Evolutionary conservation across 2,113 vertebrate genomes (phyloP).

Genomic region (Spilogale gracilis): DNA sequence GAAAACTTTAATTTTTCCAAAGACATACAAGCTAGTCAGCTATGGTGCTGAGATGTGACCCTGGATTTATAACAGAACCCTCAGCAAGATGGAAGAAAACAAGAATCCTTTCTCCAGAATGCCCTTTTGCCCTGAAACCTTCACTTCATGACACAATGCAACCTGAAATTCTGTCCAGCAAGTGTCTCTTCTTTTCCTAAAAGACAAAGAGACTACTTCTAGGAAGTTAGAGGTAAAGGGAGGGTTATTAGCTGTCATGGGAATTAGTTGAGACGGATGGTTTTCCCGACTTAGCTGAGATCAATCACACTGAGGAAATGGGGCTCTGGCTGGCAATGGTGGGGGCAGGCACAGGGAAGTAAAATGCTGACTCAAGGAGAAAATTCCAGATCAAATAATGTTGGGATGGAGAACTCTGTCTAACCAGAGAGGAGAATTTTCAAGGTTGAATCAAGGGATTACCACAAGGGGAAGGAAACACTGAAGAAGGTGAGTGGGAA

Average conservation of each 20-base stretch:
- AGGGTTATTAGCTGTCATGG: not conserved
- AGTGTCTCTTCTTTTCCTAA: not conserved
- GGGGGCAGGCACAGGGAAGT: not conserved
- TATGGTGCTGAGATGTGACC: not conserved
- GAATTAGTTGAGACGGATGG: not conserved
- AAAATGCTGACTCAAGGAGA: not conserved
- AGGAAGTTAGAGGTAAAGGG: not conserved
- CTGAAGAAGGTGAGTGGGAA: not conserved
- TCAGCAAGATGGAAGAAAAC: not conserved
- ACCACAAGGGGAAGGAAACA: not conserved
- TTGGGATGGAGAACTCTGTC: not conserved
- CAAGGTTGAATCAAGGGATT: not conserved
- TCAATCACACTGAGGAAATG: not conserved
- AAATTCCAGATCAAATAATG: not conserved
- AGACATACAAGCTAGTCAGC: not conserved
- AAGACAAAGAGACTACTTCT: not conserved
- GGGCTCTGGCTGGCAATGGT: not conserved
- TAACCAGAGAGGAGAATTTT: not conserved
- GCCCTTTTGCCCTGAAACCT: not conserved
- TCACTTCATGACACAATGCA: not conserved
- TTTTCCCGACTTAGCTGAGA: not conserved
- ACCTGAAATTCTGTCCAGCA: not conserved
- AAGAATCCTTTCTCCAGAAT: not conserved
- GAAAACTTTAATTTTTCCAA: not conserved
- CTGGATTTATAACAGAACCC: not conserved